These are phyloP conservation scores for Parnassius mnemosyne DNA, from an alignment of 2,888 invertebrate species.

Conservation along the genomic window DNA sequence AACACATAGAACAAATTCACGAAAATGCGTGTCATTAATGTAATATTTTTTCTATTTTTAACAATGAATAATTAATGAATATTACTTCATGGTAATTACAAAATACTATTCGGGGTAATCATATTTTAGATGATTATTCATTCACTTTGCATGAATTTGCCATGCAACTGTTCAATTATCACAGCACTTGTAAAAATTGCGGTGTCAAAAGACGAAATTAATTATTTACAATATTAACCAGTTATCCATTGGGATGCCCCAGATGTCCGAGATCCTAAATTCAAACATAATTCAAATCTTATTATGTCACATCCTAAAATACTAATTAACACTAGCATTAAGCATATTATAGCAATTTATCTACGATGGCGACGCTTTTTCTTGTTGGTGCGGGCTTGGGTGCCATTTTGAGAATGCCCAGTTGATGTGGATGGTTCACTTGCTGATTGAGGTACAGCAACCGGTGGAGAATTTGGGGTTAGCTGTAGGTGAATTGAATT, in stretches of 20 bases:
- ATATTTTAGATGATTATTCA: conserved; percentile 45
- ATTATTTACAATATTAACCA: conserved; percentile 50
- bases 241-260: conserved; percentile 47
- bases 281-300: conserved; percentile 46
- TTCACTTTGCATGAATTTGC: conserved; percentile 49
- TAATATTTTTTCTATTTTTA: conserved; percentile 38
- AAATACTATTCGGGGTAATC: conserved; percentile 49
- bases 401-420: conserved; percentile 40
- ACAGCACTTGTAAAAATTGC: conserved; percentile 73
- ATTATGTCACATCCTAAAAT: conserved; percentile 40
- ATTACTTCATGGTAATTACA: conserved; percentile 42
- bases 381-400: conserved; percentile 50
- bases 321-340: conserved; percentile 31
- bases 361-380: conserved; percentile 67
- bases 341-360: conserved; percentile 45
- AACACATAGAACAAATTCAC: conserved; percentile 46
- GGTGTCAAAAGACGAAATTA: conserved; percentile 54
- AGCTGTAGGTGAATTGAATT: conserved; percentile 29
- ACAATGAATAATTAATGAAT: conserved; percentile 45
- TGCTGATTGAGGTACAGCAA: conserved; percentile 7
- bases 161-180: conserved; percentile 55
- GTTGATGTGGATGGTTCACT: conserved; percentile 39
- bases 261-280: conserved; percentile 45
- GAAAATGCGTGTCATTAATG: conserved; percentile 50
- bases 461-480: conserved; percentile 24